Evolutionary conservation across 64 coral and sea anemone species (phyloP), one percentile per base, ranked within the genome.

Genomic region (Orbicella faveolata): DNA sequence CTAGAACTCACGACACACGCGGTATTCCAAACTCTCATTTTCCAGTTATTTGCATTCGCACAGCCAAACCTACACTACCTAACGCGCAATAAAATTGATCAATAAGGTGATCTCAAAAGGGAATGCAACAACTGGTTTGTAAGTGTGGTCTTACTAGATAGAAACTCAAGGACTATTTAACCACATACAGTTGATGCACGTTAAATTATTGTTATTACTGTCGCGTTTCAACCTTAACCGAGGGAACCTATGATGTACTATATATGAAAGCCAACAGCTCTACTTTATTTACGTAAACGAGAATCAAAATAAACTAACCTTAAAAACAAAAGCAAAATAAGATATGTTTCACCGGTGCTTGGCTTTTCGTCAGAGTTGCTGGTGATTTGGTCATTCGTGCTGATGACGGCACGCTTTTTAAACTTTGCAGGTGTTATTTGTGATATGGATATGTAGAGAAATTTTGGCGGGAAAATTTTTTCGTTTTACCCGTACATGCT

Each of bases 301-400:
- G 20, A 70, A 25, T 23, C 67, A 70, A 70, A 25, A n/a, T 25
- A 26, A 70, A 26, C 9, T 44, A 48, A 52, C 18, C 41, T 21
- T n/a, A 39, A 78, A 78, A 78, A 78, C 75, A 78, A 78, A 52
- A 78, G 52, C 75, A 78, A 78, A 37, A 82, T 62, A 63, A 36
- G 8, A n/a, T 66, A n/a, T 21, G 62, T 37, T 83, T 83, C 41
- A 83, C 80, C 80, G 66, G 80, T 23, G 62, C 1, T 83, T 14
- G 34, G 80, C 20, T 8, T 6, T 34, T 34, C 61, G 30, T 83
- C 39, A 52, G 36, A 72, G 64, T n/a, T 30, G 10, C 65, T 85
- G 61, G 26, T 83, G 36, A 52, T 85, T 48, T 52, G 23, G 9
- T 64, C 19, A 36, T 66, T 65, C 61, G 11, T 52, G 25, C 20